Base-by-base conservation (phyloP, 2,113 vertebrate species). In the Tragelaphus strepsiceros region DNA sequence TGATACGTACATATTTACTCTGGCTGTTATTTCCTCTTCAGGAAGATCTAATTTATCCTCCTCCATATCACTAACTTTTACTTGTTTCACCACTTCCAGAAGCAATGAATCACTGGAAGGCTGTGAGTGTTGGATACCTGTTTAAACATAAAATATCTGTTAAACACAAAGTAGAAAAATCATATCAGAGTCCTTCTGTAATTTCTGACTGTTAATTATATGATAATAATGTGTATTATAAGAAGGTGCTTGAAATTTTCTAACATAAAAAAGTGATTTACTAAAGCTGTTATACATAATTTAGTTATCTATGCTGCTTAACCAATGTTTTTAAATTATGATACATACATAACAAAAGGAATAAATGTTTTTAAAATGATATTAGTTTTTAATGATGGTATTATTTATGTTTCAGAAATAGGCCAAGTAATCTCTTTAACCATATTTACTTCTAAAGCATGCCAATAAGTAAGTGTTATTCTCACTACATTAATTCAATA, bases 21-120 rank as follows among this genome's bases (percentile, higher is more conserved):
- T 98, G 7, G 98, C 97, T 43, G 98, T 85, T 24, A 98, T 96
- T 32, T 99, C 99, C 3, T 99, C 99, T 98, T 99, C 99, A 1
- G 99, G 99, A 82, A 99, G 98, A 49, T 99, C 99, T 97, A 99
- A 98, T 95, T 99, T 98, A 98, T 99, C 99, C 2, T 99, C 99
- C 85, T 99, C 99, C 98, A 99, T 97, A 98, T 99, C 99, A 96
- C 98, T 99, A 97, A 99, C 99, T 99, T 99, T 99, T 94, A 99
- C 99, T 98, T 99, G 99, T 98, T 99, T 99, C 88, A 99, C 99
- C 2, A 98, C 99, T 98, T 99, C 99, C 98, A 99, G 98, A 97
- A 99, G 99, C 91, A 99, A 98, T 85, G 99, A 99, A 95, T 99
- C 99, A 7, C 99, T 99, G 28, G 99, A 99, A 21, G 99, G 98